Conservation (phyloP, 2,113 vertebrate genomes). For the Porphyrio hochstetteri region DNA sequence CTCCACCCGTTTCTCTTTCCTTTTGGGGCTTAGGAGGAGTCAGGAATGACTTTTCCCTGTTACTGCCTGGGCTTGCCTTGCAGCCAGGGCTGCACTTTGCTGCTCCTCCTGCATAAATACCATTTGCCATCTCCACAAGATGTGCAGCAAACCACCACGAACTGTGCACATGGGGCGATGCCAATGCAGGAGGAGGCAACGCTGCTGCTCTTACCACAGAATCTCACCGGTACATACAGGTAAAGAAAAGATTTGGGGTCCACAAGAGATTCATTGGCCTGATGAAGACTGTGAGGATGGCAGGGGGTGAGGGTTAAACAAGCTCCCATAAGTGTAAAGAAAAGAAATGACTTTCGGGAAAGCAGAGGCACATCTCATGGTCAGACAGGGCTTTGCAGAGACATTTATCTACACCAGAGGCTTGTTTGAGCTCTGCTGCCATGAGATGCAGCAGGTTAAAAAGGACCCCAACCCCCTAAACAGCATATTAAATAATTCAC, state of each 20-base stretch:
- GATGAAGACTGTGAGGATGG: accelerated
- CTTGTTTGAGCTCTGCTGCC: not conserved
- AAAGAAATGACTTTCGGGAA: not conserved
- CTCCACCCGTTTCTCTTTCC: not conserved
- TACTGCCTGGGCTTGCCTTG: not conserved
- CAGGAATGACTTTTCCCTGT: not conserved
- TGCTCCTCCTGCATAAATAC: not conserved
- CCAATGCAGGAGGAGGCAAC: accelerated
- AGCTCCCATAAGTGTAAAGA: not conserved
- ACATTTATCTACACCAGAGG: not conserved
- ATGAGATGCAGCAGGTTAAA: not conserved
- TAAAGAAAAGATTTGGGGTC: not conserved
- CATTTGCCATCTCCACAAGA: not conserved
- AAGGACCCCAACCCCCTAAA: not conserved
- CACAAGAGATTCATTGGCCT: not conserved
- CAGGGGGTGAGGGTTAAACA: not conserved
- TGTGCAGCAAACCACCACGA: accelerated
- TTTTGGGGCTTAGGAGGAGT: not conserved
- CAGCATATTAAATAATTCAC: not conserved
- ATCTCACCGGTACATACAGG: too few relatives aligned
- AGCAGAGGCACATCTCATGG: accelerated
- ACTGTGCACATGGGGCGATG: accelerated
- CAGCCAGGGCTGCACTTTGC: not conserved
- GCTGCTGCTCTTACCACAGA: too few relatives aligned
- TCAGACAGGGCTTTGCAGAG: not conserved